Evolutionary conservation across 2,888 invertebrate genomes (phyloP).

Genomic region (Polydesmus complanatus): DNA sequence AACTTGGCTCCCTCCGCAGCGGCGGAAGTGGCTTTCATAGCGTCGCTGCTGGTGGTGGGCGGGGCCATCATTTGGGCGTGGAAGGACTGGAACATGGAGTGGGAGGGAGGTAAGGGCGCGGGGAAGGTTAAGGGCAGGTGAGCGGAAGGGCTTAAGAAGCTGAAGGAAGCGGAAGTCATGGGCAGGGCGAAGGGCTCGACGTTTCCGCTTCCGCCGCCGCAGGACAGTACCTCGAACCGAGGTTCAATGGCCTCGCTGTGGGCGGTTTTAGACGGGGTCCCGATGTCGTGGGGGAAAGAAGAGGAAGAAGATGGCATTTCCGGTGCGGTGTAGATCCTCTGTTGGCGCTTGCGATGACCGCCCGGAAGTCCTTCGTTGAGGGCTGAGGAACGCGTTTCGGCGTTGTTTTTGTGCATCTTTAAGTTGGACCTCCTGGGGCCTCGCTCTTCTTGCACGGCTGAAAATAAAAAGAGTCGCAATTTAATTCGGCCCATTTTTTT

Average conservation of each 20-base stretch:
- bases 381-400: not conserved
- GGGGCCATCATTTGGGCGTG: not conserved
- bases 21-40: not conserved
- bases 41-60: not conserved
- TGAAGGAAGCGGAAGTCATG: not conserved
- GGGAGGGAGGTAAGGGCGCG: not conserved
- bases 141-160: not conserved
- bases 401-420: not conserved
- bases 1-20: not conserved
- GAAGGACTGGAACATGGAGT: not conserved
- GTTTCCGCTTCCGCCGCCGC: not conserved
- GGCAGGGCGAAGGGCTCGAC: not conserved
- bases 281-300: not conserved
- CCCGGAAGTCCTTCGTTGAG: not conserved
- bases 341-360: not conserved
- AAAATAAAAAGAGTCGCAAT: not conserved
- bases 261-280: not conserved
- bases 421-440: slow-evolving; percentile 45
- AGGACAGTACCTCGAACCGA: not conserved
- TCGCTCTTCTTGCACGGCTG: slow-evolving; percentile 71
- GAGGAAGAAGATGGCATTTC: not conserved
- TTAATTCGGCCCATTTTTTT: too few relatives aligned
- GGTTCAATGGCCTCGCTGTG: not conserved
- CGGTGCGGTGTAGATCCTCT: not conserved
- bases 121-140: not conserved